Evolutionary conservation across 2,888 invertebrate genomes (phyloP), one percentile per base, ranked within the genome.

Genomic region (Drosophila sordidapex): DNA sequence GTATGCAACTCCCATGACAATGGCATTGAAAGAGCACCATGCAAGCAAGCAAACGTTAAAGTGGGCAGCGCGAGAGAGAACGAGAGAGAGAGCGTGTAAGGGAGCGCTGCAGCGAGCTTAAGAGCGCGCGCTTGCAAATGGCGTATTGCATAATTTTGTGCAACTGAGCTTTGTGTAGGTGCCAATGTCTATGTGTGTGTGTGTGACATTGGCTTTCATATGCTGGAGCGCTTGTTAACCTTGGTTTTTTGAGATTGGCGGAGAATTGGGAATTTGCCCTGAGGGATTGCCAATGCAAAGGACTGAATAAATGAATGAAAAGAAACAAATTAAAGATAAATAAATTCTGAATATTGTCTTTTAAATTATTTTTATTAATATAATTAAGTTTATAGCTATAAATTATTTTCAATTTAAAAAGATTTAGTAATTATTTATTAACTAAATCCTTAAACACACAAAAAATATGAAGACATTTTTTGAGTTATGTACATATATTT

Each of bases 81-180:
- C n/a, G 21, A 52, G 56, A 63, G 56, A 36, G 74, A 15, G 62
- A 40, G 15, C 21, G 15, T 33, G 21, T 35, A 57, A 70, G 61
- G 33, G 52, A 35, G 53, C 13, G 54, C 27, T 33, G 52, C 31
- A 65, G 46, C n/a, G 29, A 46, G 54, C 33, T 51, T 76, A 72
- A 76, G 73, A 87, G 83, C 58, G 57, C 51, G 31, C 66, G 51
- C 67, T 65, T 60, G 54, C 64, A 73, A 66, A 74, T 65, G 75
- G 69, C 62, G 61, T 84, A 80, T 87, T 87, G 87, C 87, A 87
- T 87, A 87, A 87, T 90, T 90, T 78, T 73, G 72, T 89, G 82
- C 84, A 89, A 60, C 48, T 38, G 40, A 64, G 43, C 27, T 58
- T 57, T 35, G 46, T 52, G 59, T 70, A 70, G 63, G 71, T 83